Evolutionary conservation across 2,888 invertebrate genomes (phyloP), one percentile per base, ranked within the genome.

Genomic region (Zootermopsis nevadensis): DNA sequence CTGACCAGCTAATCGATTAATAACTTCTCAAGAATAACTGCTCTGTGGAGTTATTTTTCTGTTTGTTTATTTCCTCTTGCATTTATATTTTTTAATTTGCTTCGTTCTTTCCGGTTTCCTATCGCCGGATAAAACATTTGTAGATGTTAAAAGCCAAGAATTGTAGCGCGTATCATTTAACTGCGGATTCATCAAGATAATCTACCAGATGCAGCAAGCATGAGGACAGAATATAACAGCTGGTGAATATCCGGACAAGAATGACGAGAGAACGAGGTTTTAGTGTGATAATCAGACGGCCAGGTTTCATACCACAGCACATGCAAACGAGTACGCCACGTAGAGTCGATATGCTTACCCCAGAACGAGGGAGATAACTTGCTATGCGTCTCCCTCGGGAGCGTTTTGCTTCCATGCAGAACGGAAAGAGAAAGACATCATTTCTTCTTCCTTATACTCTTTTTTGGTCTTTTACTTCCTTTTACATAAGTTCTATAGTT

Each of bases 381-480:
- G 12, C n/a, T 60, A 27, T 60, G 60, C n/a, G 27, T 27, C n/a
- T 55, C 60, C 60, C 27, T 60, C n/a, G 60, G n/a, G 60, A 60
- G 60, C n/a, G 60, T 60, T 60, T 60, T 60, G 10, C 60, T 60
- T 60, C 27, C 27, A 60, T n/a, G 60, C n/a, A 60, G 60, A n/a
- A 60, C n/a, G 27, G 60, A 60, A n/a, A 60, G 55, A 27, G 8
- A 27, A 27, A 60, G 60, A 60, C n/a, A n/a, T 60, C 60, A 60
- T 60, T 60, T 60, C 60, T 27, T 60, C 60, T n/a, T 60, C 60
- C n/a, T 60, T 60, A n/a, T 60, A 60, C n/a, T 19, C 55, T 22
- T 60, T 8, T 60, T 60, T n/a, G 8, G n/a, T 60, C 27, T 48
- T 48, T 15, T 60, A n/a, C n/a, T 27, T n/a, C 27, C 60, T 27